Evolutionary conservation across 2,888 invertebrate genomes (phyloP).

Genomic region (Sarcophaga subvicina): DNA sequence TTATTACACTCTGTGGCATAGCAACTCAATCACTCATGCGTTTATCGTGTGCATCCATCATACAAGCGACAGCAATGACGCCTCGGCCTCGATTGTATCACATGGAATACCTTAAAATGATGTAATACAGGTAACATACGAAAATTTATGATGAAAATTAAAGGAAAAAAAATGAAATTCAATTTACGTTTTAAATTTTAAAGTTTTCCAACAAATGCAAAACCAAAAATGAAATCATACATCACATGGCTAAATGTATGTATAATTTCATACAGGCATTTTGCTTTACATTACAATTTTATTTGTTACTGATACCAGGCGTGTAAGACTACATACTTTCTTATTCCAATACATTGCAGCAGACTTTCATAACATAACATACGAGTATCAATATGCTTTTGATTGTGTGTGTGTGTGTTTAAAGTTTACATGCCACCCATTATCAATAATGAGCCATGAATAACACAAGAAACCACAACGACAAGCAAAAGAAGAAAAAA

Average conservation of each 20-base stretch:
- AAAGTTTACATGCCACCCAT: constrained; percentile 52
- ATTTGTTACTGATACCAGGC: constrained; percentile 60
- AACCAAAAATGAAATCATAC: constrained; percentile 1
- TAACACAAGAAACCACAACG: constrained; percentile 22
- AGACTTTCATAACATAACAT: background rate
- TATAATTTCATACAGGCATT: constrained; percentile 46
- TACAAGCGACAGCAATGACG: background rate
- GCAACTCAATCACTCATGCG: background rate
- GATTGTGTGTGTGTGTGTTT: background rate
- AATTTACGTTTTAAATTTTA: background rate
- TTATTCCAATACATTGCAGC: background rate
- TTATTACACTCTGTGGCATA: background rate
- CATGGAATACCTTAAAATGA: constrained; percentile 18
- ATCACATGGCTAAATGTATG: background rate
- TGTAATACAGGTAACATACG: constrained; percentile 21
- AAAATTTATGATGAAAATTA: background rate
- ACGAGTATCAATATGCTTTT: background rate
- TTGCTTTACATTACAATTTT: constrained; percentile 56
- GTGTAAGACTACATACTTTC: background rate
- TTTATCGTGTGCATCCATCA: background rate
- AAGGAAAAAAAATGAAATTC: constrained; percentile 5
- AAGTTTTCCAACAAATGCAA: background rate
- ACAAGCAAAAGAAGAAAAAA: constrained; percentile 7
- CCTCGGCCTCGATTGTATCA: background rate
- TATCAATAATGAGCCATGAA: constrained; percentile 56